Evolutionary conservation across 2,797 vertebrate genomes (phyloP).

Genomic region (Gymnoscopelus braueri): DNA sequence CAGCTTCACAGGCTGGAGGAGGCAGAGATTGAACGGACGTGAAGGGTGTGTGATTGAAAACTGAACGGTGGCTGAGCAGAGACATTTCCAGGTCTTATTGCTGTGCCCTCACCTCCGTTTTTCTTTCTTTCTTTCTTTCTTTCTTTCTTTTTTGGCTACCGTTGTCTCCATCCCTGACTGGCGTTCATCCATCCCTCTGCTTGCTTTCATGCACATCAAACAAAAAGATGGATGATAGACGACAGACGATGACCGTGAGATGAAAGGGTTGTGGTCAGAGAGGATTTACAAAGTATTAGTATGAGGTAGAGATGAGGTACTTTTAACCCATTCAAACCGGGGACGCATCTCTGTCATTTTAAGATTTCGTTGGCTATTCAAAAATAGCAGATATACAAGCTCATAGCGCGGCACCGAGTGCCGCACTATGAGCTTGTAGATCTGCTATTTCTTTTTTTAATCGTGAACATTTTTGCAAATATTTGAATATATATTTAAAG

Average conservation of each 20-base stretch:
- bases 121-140: constrained; percentile 47
- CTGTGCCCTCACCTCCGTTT: too few relatives aligned
- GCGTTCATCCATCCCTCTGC: constrained; percentile 38
- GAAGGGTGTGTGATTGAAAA: constrained; percentile 67
- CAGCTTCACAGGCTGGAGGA: constrained; percentile 46
- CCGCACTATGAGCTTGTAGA: too few relatives aligned
- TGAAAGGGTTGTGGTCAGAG: constrained; percentile 5
- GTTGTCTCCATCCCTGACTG: constrained; percentile 25
- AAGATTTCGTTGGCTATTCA: too few relatives aligned
- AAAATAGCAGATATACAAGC: too few relatives aligned
- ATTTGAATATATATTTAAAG: too few relatives aligned
- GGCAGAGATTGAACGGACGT: constrained; percentile 70
- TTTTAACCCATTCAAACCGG: too few relatives aligned
- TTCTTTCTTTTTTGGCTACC: constrained; percentile 15
- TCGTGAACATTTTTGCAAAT: too few relatives aligned
- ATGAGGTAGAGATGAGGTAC: background rate
- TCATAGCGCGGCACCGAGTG: too few relatives aligned
- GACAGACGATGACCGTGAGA: constrained; percentile 13
- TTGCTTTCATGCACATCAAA: background rate
- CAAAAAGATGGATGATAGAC: constrained; percentile 4
- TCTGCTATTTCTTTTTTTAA: too few relatives aligned
- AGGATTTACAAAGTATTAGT: constrained; percentile 25
- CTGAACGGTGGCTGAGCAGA: constrained; percentile 69
- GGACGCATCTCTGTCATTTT: too few relatives aligned
- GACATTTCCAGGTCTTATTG: constrained; percentile 35